Evolutionary conservation across 2,113 vertebrate genomes (phyloP).

Genomic region (Microtus pennsylvanicus): DNA sequence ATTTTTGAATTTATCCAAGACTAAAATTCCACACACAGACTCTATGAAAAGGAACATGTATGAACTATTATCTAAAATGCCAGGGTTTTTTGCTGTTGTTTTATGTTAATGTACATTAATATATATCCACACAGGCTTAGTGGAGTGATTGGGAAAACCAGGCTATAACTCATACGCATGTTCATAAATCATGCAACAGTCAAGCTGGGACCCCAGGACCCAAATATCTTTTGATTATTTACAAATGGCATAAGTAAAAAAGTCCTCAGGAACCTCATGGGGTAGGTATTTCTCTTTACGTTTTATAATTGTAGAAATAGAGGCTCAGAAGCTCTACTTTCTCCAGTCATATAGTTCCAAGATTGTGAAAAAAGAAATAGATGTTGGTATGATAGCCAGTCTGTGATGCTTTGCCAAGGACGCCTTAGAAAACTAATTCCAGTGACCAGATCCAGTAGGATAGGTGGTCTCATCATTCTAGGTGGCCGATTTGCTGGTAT

Average conservation of each 20-base stretch:
- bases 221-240: background rate
- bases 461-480: background rate
- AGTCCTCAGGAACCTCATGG: background rate
- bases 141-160: background rate
- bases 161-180: background rate
- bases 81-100: background rate
- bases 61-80: background rate
- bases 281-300: background rate
- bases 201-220: too few species aligned
- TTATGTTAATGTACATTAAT: background rate
- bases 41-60: background rate
- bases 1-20: slow-evolving; percentile 29
- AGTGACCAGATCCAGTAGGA: background rate
- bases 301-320: background rate
- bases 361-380: background rate
- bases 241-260: background rate
- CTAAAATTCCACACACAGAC: background rate
- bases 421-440: background rate
- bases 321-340: background rate
- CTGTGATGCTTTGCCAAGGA: background rate
- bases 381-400: background rate
- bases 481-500: background rate
- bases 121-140: background rate
- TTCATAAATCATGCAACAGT: too few species aligned
- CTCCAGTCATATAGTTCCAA: background rate